Conservation (phyloP, 53 echinoderm and acorn worm species). For the Holothuria leucospilota region DNA sequence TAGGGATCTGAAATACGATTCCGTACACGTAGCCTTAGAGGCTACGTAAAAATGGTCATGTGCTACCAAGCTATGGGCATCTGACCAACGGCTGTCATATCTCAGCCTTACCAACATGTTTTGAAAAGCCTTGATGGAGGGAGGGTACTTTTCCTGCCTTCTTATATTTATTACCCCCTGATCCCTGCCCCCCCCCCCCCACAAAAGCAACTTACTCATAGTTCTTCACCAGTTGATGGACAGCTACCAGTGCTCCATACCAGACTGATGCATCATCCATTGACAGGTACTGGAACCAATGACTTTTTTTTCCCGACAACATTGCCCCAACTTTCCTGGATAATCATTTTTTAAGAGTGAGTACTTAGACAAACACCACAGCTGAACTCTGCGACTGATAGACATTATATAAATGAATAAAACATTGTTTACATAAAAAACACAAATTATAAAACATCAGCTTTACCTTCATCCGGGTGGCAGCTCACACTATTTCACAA, state of each 20-base stretch:
- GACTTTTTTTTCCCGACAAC: slow-evolving; percentile 72
- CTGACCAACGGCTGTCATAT: too few relatives aligned
- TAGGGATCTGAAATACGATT: too few relatives aligned
- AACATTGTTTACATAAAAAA: not conserved
- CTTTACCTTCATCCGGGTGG: not conserved
- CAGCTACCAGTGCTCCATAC: slow-evolving; percentile 87
- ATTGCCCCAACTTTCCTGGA: slow-evolving; percentile 86
- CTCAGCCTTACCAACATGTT: too few relatives aligned
- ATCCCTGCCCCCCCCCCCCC: too few relatives aligned
- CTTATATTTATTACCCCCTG: too few relatives aligned
- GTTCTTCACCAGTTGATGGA: slow-evolving; percentile 95
- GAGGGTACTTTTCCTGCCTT: too few relatives aligned
- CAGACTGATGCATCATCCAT: slow-evolving; percentile 70
- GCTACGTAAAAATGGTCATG: too few relatives aligned
- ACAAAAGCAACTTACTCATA: slow-evolving; percentile 83
- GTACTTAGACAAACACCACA: slow-evolving; percentile 88
- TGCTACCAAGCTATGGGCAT: too few relatives aligned
- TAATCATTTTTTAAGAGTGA: slow-evolving; percentile 88
- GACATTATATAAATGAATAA: not conserved
- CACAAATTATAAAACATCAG: not conserved
- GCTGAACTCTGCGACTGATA: slow-evolving; percentile 79
- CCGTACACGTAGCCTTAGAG: too few relatives aligned
- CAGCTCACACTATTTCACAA: too few relatives aligned
- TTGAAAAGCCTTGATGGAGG: too few relatives aligned
- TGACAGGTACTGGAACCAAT: slow-evolving; percentile 76